Conservation (phyloP, 2,113 vertebrate species). For the Pygoscelis antarcticus region DNA sequence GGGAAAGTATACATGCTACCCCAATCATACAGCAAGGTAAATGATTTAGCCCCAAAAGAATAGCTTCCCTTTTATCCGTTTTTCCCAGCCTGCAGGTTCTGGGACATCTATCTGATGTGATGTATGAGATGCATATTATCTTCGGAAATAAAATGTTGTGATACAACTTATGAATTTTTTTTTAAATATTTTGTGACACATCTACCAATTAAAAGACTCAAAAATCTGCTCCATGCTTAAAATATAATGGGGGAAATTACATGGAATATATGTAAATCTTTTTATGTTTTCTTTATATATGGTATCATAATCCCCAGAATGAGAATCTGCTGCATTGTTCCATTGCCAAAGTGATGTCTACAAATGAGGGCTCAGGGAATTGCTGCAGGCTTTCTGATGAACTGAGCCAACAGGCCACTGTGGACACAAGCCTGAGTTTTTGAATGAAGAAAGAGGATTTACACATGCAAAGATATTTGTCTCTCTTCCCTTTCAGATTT, state of each 20-base stretch:
- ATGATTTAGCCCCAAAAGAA: neutral
- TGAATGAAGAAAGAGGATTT: conserved; percentile 33
- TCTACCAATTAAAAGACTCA: neutral
- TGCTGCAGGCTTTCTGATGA: conserved; percentile 17
- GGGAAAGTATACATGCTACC: neutral
- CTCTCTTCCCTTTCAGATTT: neutral
- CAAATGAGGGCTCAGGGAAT: neutral
- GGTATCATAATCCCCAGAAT: neutral
- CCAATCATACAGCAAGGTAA: neutral
- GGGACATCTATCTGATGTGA: neutral
- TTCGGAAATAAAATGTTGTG: neutral
- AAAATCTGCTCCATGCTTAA: neutral
- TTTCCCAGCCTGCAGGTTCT: neutral
- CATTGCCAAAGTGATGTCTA: conserved; percentile 26
- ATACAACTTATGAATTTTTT: neutral
- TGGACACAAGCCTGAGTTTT: conserved; percentile 35
- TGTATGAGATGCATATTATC: neutral
- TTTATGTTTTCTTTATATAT: conserved; percentile 6
- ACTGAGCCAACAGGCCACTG: neutral
- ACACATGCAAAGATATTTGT: conserved; percentile 15
- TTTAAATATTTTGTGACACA: neutral
- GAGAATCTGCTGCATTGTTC: conserved; percentile 7
- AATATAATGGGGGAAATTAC: neutral
- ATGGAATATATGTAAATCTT: conserved; percentile 3
- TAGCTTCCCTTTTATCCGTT: neutral